Base-by-base conservation (phyloP, 2,113 vertebrate species). In the Sakesphorus luctuosus region DNA sequence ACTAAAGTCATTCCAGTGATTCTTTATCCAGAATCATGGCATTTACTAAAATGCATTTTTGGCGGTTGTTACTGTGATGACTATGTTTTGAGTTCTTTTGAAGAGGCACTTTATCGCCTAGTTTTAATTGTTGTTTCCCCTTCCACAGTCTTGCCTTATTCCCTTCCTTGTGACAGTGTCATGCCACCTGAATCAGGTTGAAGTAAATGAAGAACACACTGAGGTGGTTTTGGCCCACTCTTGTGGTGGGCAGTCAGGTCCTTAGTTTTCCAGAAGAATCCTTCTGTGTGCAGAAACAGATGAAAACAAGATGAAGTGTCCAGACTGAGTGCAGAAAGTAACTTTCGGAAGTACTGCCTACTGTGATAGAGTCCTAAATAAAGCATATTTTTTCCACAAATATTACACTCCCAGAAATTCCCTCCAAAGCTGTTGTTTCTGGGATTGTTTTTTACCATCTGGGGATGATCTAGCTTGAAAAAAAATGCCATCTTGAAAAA, bases 381-480 rank as follows among this genome's bases (percentile, higher is more conserved):
- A 61, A 76, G 33, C 44, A 28, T 4, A 0, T 46, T 71, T 63
- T 56, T 76, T 12, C 13, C 38, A 46, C 29, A 59, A 19, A 44
- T 74, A 38, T 4, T 85, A 11, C 43, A 50, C 11, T 59, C 38
- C 43, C 68, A 86, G 88, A 81, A 93, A 80, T 94, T 86, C 50
- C 59, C 23, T 77, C 43, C 53, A 46, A 75, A 77, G n/a, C 25
- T 77, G 20, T 77, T 88, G 46, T 25, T 92, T 81, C 52, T 65
- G 36, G 61, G 65, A 46, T 75, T 81, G 90, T 89, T 92, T 89
- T 89, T 74, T 66, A n/a, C 86, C 17, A 40, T 87, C 68, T 96
- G 65, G n/a, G 63, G 44, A 21, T 81, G 9, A 31, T 94, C 31
- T 67, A 72, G 67, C 47, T 84, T 79, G 56, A 43, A 95, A 75